These are phyloP conservation scores for Heliconius charithonia DNA, from an alignment of 2,888 invertebrate species.

Conservation along the genomic window DNA sequence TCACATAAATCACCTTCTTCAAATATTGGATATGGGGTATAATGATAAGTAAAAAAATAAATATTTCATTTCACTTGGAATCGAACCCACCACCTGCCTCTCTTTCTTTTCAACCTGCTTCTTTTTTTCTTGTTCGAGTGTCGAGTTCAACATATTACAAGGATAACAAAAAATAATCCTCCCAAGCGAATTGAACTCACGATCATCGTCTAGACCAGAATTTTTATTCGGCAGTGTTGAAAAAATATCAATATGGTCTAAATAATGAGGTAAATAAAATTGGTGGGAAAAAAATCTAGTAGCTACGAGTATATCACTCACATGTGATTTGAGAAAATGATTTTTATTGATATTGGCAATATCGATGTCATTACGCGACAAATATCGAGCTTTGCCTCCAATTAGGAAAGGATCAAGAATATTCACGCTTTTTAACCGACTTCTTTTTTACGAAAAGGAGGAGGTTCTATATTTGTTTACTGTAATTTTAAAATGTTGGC, in stretches of 20 bases:
- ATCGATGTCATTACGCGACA: neutral
- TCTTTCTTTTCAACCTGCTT: no score
- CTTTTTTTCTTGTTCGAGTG: neutral
- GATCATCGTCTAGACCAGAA: neutral
- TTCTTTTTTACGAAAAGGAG: no score
- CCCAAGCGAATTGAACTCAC: no score
- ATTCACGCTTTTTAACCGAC: neutral
- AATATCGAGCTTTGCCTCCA: neutral
- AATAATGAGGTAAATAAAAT: neutral
- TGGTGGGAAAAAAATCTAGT: neutral
- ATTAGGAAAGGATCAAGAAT: neutral
- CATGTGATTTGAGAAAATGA: neutral
- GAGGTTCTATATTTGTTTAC: no score
- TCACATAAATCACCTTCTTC: neutral
- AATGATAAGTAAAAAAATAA: no score
- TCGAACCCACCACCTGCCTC: no score
- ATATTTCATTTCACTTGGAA: no score
- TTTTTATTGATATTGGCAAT: slow-evolving; percentile 17
- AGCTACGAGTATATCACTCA: neutral
- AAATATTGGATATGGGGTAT: neutral
- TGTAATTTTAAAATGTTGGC: no score
- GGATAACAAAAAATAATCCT: no score
- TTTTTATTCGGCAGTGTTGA: neutral
- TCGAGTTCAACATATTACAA: neutral
- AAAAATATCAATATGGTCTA: neutral